Evolutionary conservation across 2,797 vertebrate species (phyloP).

Genomic region (Neosalanx taihuensis): DNA sequence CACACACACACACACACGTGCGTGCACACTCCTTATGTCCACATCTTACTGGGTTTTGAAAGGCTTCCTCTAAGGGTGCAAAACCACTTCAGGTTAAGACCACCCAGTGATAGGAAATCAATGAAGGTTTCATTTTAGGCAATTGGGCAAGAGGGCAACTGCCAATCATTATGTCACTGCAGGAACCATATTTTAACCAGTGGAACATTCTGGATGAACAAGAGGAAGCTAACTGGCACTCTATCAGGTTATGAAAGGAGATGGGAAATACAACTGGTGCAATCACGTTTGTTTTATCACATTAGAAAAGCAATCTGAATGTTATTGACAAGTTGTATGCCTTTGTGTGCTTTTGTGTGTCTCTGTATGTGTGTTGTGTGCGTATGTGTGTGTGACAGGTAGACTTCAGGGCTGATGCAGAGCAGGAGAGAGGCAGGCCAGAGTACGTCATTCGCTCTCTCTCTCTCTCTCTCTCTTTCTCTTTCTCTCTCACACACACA

Average conservation of each 20-base stretch:
- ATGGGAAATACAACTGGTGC: background rate
- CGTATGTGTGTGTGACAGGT: conserved; percentile 27
- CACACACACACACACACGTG: background rate
- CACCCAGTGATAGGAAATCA: conserved; percentile 39
- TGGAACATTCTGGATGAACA: background rate
- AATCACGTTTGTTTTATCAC: conserved; percentile 1
- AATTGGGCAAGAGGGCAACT: conserved; percentile 19
- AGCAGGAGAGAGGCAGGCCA: conserved; percentile 10
- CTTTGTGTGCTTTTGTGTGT: background rate
- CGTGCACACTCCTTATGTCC: background rate
- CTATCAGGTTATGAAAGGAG: background rate
- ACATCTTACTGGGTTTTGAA: conserved; percentile 8
- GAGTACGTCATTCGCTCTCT: conserved; percentile 17
- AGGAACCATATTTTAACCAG: conserved; percentile 9
- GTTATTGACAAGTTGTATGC: background rate
- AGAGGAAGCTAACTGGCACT: background rate
- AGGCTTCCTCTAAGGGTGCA: background rate
- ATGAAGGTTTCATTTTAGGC: conserved; percentile 33
- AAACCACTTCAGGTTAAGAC: background rate
- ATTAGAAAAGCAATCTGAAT: background rate
- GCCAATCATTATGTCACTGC: conserved; percentile 26
- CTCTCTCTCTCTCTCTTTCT: background rate
- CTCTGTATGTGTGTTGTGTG: conserved; percentile 7
- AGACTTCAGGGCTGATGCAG: conserved; percentile 23
- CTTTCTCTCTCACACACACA: background rate